phyloP scores from a whole-genome alignment of 2,113 vertebrate species.

The Oreochromis aureus region DNA sequence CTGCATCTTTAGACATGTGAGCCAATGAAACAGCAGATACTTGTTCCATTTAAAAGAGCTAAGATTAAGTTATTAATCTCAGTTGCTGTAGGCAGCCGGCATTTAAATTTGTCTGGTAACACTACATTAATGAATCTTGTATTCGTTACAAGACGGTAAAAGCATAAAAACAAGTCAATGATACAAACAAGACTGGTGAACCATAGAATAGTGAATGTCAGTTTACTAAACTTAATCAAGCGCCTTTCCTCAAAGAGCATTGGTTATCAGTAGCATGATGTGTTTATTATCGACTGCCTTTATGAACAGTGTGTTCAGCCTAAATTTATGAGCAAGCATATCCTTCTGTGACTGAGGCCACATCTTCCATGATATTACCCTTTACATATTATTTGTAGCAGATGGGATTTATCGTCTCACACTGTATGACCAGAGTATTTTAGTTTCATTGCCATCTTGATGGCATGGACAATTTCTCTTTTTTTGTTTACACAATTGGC shows the following conservation, averaged over 20 bases:
- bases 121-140: not conserved
- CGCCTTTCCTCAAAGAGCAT: not conserved
- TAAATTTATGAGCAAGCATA: not conserved
- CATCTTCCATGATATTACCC: not conserved
- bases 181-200: not conserved
- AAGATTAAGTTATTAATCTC: not conserved
- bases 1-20: not conserved
- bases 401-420: not conserved
- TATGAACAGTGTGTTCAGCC: not conserved
- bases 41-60: not conserved
- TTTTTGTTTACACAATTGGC: accelerated
- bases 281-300: not conserved
- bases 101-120: not conserved
- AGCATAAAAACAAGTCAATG: not conserved
- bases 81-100: not conserved
- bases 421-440: not conserved
- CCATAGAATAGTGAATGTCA: not conserved
- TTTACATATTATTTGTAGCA: not conserved
- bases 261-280: not conserved
- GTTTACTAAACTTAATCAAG: not conserved
- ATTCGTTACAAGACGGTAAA: not conserved
- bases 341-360: not conserved
- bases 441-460: not conserved
- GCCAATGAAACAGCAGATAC: not conserved
- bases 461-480: not conserved